Evolutionary conservation across 2,797 vertebrate species (phyloP), one percentile per base, ranked within the genome.

Genomic region (Bradypodion ventrale): DNA sequence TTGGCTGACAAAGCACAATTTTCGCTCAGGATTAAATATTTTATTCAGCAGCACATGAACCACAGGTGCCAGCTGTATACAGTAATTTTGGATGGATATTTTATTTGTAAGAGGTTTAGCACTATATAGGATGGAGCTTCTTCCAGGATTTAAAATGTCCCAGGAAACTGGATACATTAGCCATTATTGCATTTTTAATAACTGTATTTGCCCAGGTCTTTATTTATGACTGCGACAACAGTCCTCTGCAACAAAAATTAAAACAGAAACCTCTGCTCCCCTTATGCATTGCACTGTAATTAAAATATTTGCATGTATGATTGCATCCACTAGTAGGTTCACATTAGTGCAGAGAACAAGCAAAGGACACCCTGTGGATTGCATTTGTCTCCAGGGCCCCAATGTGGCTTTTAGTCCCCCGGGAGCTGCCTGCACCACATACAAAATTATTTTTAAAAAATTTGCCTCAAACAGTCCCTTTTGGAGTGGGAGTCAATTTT

Each of bases 1-100:
- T 86, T 25, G 2, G 59, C 91, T 93, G 90, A 94, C 89, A 93
- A 87, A 87, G 73, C 89, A 87, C 66, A 83, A 83, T 94, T 92
- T 84, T 88, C 85, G 88, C 86, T 93, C 88, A 89, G 63, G 60
- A 87, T 88, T 92, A 89, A 88, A 49, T 88, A 86, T 90, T 93
- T 91, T 78, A 82, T 87, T 77, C 80, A 85, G 46, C 75, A 77
- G 75, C 69, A 42, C 84, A 70, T 83, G 90, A 91, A 85, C 76
- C 74, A 60, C 75, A 89, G 80, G 78, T 89, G 81, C 80, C 78
- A 90, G 77, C 15, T 10, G 46, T 82, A 89, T 78, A 15, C 59
- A 13, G 44, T 62, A 81, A 88, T 85, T 90, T 82, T 83, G n/a
- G 78, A 86, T 81, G 78, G 56, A 87, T 76, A 85, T 76, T 78